Conservation (phyloP, 2,888 invertebrate genomes). For the Germaria angustata region DNA sequence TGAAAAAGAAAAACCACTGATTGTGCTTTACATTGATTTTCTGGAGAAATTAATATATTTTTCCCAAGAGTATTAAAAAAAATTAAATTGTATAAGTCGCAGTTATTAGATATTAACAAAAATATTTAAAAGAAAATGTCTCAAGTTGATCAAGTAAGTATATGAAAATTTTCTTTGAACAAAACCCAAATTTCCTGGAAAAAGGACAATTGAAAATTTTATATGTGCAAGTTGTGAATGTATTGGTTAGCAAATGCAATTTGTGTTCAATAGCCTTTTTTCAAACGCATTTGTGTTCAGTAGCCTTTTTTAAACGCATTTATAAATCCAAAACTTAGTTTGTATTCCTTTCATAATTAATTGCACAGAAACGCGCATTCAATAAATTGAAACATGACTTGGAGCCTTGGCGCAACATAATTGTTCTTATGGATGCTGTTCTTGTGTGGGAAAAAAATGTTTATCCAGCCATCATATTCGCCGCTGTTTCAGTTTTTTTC, state of each 20-base stretch:
- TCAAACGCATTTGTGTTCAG: background rate
- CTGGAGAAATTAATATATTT: background rate
- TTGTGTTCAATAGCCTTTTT: background rate
- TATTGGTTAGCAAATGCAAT: background rate
- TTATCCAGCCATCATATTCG: constrained; percentile 89
- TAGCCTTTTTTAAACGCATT: background rate
- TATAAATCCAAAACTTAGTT: background rate
- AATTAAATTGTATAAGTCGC: background rate
- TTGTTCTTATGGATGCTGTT: constrained; percentile 85
- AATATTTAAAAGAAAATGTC: constrained; percentile 63
- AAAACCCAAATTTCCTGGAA: background rate
- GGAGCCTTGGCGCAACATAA: constrained; percentile 88
- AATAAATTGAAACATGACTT: constrained; percentile 86
- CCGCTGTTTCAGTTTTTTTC: constrained; percentile 82
- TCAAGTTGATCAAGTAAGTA: constrained; percentile 72
- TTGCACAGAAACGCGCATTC: constrained; percentile 85
- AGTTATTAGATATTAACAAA: too few relatives aligned
- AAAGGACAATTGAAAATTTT: constrained; percentile 16
- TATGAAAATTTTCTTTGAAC: background rate
- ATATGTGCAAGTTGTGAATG: constrained; percentile 22
- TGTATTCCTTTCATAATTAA: background rate
- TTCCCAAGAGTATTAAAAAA: background rate
- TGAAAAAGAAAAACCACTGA: constrained; percentile 32
- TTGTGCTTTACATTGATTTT: constrained; percentile 62
- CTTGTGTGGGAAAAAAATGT: constrained; percentile 92